These are phyloP conservation scores for Anomalospiza imberbis DNA, from an alignment of 2,797 vertebrate species.

Conservation along the genomic window DNA sequence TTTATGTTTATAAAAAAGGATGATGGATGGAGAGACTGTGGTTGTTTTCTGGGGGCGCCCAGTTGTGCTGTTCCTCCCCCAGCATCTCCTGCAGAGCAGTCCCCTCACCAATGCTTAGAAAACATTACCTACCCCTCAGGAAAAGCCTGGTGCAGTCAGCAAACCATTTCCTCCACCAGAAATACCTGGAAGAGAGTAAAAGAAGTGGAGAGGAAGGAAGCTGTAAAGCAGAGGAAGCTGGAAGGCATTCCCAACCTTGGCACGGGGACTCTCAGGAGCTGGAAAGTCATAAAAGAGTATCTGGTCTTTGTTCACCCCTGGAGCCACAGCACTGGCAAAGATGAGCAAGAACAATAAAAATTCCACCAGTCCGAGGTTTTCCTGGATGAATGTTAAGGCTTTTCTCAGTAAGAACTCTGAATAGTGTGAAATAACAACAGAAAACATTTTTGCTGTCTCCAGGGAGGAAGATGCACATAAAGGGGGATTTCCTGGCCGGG, in stretches of 20 bases:
- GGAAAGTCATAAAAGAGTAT: neutral
- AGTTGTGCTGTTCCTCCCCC: neutral
- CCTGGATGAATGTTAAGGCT: neutral
- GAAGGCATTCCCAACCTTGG: neutral
- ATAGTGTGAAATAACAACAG: neutral
- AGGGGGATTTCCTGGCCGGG: neutral
- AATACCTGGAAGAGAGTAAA: conserved; percentile 16
- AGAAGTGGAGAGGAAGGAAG: conserved; percentile 3
- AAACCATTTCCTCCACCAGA: neutral
- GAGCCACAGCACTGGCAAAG: neutral
- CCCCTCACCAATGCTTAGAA: neutral
- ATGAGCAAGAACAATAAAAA: neutral
- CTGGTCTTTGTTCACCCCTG: conserved; percentile 5
- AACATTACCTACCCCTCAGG: neutral
- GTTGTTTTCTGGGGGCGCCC: neutral
- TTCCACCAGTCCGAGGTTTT: neutral
- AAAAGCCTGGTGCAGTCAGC: neutral
- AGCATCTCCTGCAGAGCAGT: neutral
- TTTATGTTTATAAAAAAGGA: neutral
- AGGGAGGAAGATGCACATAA: neutral
- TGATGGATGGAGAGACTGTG: neutral
- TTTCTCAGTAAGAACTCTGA: neutral
- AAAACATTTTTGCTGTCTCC: neutral
- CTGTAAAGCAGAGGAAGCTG: conserved; percentile 34
- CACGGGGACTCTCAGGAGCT: rapidly evolving